Conservation (phyloP, 2,113 vertebrate genomes). For the Pavo muticus region DNA sequence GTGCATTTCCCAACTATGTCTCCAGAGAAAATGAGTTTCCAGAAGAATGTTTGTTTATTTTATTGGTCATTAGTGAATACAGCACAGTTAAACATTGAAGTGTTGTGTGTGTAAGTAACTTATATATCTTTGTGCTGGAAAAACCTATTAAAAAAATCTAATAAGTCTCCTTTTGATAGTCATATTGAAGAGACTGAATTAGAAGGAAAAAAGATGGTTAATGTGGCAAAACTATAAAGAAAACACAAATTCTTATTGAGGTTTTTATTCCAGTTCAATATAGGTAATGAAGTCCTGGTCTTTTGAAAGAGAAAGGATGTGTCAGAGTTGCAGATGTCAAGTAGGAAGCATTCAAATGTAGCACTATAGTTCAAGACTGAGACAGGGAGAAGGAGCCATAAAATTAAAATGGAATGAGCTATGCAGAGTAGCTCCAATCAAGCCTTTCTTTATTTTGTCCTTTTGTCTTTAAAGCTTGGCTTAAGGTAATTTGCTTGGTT, state of each 20-base stretch:
- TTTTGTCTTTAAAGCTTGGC: not conserved
- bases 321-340: not conserved
- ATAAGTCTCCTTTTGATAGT: not conserved
- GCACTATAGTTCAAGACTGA: not conserved
- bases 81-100: not conserved
- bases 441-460: not conserved
- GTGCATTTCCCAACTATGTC: not conserved
- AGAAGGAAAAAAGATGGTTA: not conserved
- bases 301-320: not conserved
- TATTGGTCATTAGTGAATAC: not conserved
- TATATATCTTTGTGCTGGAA: not conserved
- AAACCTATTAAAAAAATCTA: not conserved
- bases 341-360: not conserved
- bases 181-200: not conserved
- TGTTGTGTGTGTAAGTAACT: not conserved
- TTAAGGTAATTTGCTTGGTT: not conserved
- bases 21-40: not conserved
- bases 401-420: not conserved
- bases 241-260: not conserved
- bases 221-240: not conserved
- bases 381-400: not conserved
- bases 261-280: not conserved
- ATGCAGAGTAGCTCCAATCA: not conserved
- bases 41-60: not conserved
- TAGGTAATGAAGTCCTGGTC: not conserved